These are phyloP conservation scores for Temnopleurus reevesii DNA, from an alignment of 53 echinoderm and acorn worm genomes.

Conservation along the genomic window DNA sequence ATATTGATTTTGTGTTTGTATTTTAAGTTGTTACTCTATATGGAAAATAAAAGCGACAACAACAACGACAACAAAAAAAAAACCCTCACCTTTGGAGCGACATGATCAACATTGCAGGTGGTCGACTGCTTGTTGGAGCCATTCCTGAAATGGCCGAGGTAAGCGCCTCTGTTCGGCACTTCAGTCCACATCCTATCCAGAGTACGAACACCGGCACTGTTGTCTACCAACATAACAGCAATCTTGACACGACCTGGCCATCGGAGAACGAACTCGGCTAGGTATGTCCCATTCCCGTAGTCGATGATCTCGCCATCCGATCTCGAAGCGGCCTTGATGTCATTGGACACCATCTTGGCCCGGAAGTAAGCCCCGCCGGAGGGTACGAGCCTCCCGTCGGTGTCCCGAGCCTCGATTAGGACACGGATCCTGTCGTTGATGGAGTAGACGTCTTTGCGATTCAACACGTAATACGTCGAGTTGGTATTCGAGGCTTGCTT, in stretches of 20 bases:
- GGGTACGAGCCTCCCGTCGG: not conserved
- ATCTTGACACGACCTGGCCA: slow-evolving; percentile 14
- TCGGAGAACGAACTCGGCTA: slow-evolving; percentile 31
- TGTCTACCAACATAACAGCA: slow-evolving; percentile 35
- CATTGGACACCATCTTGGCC: not conserved
- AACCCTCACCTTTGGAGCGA: not conserved
- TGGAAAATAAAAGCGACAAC: too few relatives aligned
- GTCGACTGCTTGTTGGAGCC: not conserved
- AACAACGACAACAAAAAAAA: too few relatives aligned
- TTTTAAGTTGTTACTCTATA: too few relatives aligned
- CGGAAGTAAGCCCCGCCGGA: slow-evolving; percentile 44
- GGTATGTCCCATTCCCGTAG: slow-evolving; percentile 30
- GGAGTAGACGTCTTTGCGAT: not conserved
- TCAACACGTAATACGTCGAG: slow-evolving; percentile 27
- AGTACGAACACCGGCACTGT: not conserved
- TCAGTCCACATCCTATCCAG: not conserved
- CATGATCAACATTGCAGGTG: slow-evolving; percentile 29
- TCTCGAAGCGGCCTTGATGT: slow-evolving; percentile 25
- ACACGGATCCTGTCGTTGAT: slow-evolving; percentile 20
- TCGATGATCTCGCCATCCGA: slow-evolving; percentile 45
- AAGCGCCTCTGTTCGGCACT: not conserved
- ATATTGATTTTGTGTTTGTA: too few relatives aligned
- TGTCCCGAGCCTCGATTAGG: not conserved
- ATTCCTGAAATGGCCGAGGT: slow-evolving; percentile 25
- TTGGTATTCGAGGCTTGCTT: too few relatives aligned